phyloP scores from a whole-genome alignment of 2,797 vertebrate genomes.

The Gymnoscopelus braueri region DNA sequence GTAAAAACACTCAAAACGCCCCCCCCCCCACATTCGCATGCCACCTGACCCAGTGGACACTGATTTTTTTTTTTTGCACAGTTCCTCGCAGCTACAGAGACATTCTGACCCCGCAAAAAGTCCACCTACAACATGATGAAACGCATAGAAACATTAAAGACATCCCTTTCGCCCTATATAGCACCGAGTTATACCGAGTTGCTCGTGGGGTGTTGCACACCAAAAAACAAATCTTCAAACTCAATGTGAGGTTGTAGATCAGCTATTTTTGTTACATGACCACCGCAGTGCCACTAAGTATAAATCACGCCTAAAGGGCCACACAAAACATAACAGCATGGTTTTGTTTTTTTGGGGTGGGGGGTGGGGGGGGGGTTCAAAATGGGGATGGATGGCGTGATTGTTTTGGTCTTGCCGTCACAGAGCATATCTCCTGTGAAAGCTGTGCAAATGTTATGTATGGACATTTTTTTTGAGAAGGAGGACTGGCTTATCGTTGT shows the following conservation, averaged over 20 bases:
- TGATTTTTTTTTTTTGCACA: neutral
- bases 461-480: slow-evolving; percentile 9
- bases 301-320: neutral
- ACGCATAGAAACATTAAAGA: slow-evolving; percentile 6
- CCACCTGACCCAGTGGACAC: slow-evolving; percentile 4
- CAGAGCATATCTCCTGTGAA: slow-evolving; percentile 47
- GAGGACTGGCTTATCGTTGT: neutral
- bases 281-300: no score
- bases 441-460: slow-evolving; percentile 62
- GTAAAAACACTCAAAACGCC: neutral
- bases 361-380: neutral
- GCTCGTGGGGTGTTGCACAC: no score
- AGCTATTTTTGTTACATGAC: neutral
- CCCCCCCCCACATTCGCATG: slow-evolving; percentile 9
- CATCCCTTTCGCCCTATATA: slow-evolving; percentile 8
- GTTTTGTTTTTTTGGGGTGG: neutral
- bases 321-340: slow-evolving; percentile 20
- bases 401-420: slow-evolving; percentile 64
- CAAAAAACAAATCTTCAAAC: no score
- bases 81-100: neutral
- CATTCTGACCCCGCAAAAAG: neutral
- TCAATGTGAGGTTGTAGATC: no score
- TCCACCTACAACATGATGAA: neutral
- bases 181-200: no score
- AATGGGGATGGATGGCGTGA: slow-evolving; percentile 38